A percentile compares a stretch with the other conserved stretches of the same genome.
These are phyloP conservation scores for Tupaia chinensis DNA, from an alignment of 2,113 vertebrate species.

Conservation along the genomic window DNA sequence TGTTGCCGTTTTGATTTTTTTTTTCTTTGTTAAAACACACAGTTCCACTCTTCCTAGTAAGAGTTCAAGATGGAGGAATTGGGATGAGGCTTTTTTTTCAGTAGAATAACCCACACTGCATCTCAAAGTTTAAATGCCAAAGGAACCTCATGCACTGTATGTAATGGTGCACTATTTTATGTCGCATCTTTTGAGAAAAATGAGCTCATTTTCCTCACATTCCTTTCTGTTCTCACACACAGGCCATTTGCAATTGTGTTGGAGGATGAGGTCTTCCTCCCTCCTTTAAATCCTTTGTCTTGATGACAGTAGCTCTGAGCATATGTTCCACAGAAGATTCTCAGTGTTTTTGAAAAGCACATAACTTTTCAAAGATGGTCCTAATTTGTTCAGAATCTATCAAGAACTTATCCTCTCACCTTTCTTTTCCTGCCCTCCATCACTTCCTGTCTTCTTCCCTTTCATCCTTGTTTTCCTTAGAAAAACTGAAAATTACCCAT, in stretches of 20 bases:
- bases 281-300: background rate
- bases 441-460: conserved; percentile 3
- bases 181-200: background rate
- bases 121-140: conserved; percentile 67
- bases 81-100: conserved; percentile 57
- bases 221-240: conserved; percentile 42
- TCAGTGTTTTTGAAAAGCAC: conserved; percentile 65
- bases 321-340: conserved; percentile 70
- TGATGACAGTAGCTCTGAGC: conserved; percentile 73
- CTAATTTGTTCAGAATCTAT: conserved; percentile 79
- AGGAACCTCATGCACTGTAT: conserved; percentile 61
- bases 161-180: conserved; percentile 78
- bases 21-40: conserved; percentile 78
- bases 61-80: conserved; percentile 73
- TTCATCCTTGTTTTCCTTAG: conserved; percentile 19
- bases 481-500: conserved; percentile 10
- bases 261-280: background rate
- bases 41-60: conserved; percentile 67
- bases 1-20: background rate
- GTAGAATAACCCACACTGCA: conserved; percentile 68
- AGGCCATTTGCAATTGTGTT: conserved; percentile 57
- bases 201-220: conserved; percentile 25
- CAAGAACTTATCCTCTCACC: background rate
- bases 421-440: background rate
- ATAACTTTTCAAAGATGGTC: conserved; percentile 79